A percentile compares a stretch with the other conserved stretches of the same genome.
These are phyloP conservation scores for Parotia lawesii DNA, from an alignment of 2,113 vertebrate genomes.

Conservation along the genomic window DNA sequence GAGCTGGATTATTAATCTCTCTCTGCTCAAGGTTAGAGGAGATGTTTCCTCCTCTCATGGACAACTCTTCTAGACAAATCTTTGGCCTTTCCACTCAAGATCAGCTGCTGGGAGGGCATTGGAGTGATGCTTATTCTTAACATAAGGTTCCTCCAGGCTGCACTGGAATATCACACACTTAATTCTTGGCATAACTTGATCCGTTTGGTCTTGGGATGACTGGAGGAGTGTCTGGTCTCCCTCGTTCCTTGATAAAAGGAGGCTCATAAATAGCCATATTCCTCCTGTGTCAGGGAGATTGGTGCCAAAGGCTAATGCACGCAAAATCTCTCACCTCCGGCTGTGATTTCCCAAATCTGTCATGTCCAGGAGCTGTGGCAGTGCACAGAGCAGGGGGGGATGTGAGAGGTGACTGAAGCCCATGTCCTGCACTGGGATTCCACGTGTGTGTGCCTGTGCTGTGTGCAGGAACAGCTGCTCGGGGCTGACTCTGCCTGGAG, in stretches of 20 bases:
- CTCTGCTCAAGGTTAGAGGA: slow-evolving; percentile 39
- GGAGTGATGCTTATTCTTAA: neutral
- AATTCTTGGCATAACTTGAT: neutral
- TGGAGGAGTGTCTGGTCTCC: neutral
- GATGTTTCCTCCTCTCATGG: neutral
- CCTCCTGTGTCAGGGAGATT: neutral
- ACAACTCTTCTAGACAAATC: neutral
- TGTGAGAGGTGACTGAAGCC: neutral
- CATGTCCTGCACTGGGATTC: neutral
- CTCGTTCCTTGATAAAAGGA: neutral
- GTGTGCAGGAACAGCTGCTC: neutral
- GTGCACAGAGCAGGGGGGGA: neutral
- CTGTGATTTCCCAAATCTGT: neutral
- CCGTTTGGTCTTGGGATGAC: fast-evolving
- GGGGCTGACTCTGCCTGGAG: neutral
- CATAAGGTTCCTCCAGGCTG: neutral
- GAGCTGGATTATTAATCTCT: neutral
- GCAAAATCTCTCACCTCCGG: neutral
- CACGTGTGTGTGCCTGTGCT: fast-evolving
- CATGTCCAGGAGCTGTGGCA: neutral
- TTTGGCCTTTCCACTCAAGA: neutral
- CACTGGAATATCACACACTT: neutral
- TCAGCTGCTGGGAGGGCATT: neutral
- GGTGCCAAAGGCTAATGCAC: neutral
- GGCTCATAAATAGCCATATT: neutral